These are phyloP conservation scores for Oedothorax gibbosus DNA, from an alignment of 1,140 invertebrate species.

Conservation along the genomic window DNA sequence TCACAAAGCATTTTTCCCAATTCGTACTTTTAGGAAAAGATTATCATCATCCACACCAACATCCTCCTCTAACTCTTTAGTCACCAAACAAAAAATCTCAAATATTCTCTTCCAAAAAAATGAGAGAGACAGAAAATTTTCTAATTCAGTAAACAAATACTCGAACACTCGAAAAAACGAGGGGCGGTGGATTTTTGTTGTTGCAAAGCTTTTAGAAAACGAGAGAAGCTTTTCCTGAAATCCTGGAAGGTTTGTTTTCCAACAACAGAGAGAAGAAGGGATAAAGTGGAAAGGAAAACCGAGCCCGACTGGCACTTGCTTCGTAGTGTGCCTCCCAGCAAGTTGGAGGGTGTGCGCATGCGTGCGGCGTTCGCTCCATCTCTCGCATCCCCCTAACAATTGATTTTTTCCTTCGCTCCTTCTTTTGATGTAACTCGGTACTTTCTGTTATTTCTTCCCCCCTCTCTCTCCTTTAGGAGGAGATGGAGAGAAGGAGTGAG, in stretches of 20 bases:
- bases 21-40: too few species aligned
- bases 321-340: slow-evolving; percentile 39
- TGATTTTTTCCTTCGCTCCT: slow-evolving; percentile 52
- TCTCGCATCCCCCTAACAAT: slow-evolving; percentile 49
- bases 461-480: background rate
- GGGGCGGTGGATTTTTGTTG: background rate
- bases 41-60: too few species aligned
- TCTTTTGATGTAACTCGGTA: slow-evolving; percentile 59
- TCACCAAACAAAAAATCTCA: slow-evolving; percentile 8
- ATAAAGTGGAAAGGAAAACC: slow-evolving; percentile 14
- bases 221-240: slow-evolving; percentile 17
- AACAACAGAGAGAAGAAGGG: slow-evolving; percentile 17
- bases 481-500: background rate
- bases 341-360: slow-evolving; percentile 48
- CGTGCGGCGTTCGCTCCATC: background rate
- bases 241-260: slow-evolving; percentile 13
- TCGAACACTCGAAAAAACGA: background rate
- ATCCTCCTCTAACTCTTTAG: slow-evolving; percentile 15
- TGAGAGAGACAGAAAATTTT: background rate
- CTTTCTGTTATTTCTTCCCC: slow-evolving; percentile 49
- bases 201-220: background rate
- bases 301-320: slow-evolving; percentile 40
- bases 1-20: too few species aligned
- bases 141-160: slow-evolving; percentile 53
- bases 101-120: too few species aligned